Percentiles rank a stretch among this genome's conserved stretches.
phyloP scores from a whole-genome alignment of 2,113 vertebrate genomes.

The Halichoeres trimaculatus region DNA sequence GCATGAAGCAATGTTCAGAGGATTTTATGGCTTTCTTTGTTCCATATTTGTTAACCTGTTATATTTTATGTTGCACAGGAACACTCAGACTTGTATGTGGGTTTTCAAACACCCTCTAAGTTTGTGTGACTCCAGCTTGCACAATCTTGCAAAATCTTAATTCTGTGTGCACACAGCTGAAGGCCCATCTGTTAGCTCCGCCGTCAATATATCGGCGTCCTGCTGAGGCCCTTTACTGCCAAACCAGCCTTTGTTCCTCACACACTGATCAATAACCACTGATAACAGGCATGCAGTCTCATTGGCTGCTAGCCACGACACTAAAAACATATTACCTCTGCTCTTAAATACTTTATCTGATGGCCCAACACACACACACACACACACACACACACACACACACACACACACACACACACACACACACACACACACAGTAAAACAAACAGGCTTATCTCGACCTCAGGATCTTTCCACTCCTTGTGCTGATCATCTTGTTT shows the following conservation, averaged over 20 bases:
- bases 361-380: neutral
- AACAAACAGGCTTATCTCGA: constrained; percentile 36
- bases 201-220: constrained; percentile 17
- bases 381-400: neutral
- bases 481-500: constrained; percentile 4
- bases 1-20: neutral
- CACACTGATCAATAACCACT: constrained; percentile 42
- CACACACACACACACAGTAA: too few relatives aligned
- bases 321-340: constrained; percentile 30
- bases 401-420: too few relatives aligned
- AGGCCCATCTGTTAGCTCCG: constrained; percentile 14
- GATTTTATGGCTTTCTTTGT: too few relatives aligned
- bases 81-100: too few relatives aligned
- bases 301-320: constrained; percentile 33
- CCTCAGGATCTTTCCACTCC: constrained; percentile 10
- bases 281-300: constrained; percentile 37
- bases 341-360: constrained; percentile 22
- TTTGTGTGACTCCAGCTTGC: neutral
- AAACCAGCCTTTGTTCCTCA: constrained; percentile 34
- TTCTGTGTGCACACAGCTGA: constrained; percentile 7
- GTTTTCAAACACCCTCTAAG: neutral
- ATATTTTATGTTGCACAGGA: too few relatives aligned
- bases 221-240: constrained; percentile 39
- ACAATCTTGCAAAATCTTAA: neutral
- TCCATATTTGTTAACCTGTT: too few relatives aligned